phyloP scores from a whole-genome alignment of 2,888 invertebrate genomes.

The Andrena bicolor region DNA sequence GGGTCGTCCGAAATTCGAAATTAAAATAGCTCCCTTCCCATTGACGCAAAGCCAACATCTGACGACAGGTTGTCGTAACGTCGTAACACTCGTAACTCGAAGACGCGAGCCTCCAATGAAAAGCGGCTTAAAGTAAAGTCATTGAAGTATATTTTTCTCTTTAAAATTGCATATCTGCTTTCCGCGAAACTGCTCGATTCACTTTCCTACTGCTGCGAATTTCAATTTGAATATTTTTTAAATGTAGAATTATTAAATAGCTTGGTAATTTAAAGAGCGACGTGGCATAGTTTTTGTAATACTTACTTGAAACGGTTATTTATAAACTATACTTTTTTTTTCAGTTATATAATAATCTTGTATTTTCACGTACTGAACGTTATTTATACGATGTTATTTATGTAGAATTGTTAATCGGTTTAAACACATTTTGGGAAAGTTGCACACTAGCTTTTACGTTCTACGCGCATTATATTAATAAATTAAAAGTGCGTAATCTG shows the following conservation, averaged over 20 bases:
- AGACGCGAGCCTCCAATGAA: constrained; percentile 42
- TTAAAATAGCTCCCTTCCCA: constrained; percentile 71
- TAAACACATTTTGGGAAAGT: background rate
- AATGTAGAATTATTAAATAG: background rate
- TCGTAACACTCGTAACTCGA: constrained; percentile 6
- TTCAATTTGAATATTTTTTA: background rate
- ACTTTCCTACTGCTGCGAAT: background rate
- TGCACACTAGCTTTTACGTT: background rate
- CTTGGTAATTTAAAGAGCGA: background rate
- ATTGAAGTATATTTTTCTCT: constrained; percentile 2
- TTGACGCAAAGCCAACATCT: constrained; percentile 67
- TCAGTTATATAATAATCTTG: constrained; percentile 10
- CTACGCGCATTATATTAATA: background rate
- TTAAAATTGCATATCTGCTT: background rate
- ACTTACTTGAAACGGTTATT: background rate
- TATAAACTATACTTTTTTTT: background rate
- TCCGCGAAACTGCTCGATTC: background rate
- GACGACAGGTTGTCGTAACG: constrained; percentile 67
- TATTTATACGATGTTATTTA: background rate
- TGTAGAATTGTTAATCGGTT: background rate
- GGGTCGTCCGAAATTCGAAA: constrained; percentile 68
- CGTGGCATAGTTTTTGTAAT: background rate
- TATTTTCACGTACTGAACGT: background rate
- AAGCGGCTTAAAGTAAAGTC: constrained; percentile 42
- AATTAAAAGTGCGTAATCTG: constrained; percentile 6